Evolutionary conservation across 2,888 invertebrate genomes (phyloP).

Genomic region (Lepidochitona cinerea): DNA sequence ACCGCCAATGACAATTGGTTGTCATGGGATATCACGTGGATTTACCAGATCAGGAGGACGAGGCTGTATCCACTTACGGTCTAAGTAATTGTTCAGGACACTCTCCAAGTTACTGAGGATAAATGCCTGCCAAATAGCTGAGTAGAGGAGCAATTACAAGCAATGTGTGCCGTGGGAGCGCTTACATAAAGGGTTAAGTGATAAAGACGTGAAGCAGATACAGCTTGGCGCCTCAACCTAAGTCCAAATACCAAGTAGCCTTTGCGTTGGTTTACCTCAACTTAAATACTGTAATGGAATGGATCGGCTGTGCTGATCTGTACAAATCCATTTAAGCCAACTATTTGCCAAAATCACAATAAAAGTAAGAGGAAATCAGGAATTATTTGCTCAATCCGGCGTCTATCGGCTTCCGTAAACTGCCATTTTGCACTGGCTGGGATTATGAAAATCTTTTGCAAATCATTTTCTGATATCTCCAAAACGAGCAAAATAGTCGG

Average conservation of each 20-base stretch:
- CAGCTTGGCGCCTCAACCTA: not conserved
- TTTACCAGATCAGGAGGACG: not conserved
- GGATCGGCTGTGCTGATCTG: too few relatives aligned
- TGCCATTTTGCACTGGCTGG: too few relatives aligned
- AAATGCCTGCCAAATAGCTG: not conserved
- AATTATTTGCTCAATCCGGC: too few relatives aligned
- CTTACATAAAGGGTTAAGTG: not conserved
- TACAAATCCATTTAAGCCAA: too few relatives aligned
- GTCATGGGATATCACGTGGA: not conserved
- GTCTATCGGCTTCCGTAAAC: too few relatives aligned
- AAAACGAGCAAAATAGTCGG: too few relatives aligned
- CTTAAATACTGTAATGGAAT: too few relatives aligned
- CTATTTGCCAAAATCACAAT: too few relatives aligned
- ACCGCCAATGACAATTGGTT: not conserved
- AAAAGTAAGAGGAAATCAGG: too few relatives aligned
- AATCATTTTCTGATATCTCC: too few relatives aligned
- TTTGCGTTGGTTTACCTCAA: not conserved
- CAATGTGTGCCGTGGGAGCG: not conserved
- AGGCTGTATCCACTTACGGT: not conserved
- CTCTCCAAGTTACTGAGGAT: not conserved
- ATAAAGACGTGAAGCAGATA: not conserved
- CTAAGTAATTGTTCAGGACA: not conserved
- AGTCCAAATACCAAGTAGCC: not conserved
- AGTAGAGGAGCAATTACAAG: not conserved
- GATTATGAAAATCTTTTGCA: too few relatives aligned